phyloP scores from a whole-genome alignment of 2,797 vertebrate species.

The Clamator glandarius region DNA sequence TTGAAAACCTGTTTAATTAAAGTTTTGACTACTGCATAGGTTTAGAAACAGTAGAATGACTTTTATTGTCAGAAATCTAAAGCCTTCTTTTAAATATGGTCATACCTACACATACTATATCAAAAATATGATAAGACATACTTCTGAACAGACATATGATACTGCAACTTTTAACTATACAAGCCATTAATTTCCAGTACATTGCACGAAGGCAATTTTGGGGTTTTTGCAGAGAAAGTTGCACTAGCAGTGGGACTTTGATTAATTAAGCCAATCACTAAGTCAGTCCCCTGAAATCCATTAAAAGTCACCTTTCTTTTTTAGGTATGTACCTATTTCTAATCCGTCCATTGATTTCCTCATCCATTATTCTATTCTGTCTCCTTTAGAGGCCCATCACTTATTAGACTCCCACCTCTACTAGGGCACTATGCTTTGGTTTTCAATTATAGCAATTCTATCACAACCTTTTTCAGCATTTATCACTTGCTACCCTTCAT shows the following conservation, averaged over 20 bases:
- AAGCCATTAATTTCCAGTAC: background rate
- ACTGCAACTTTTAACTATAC: background rate
- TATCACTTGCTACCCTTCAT: constrained; percentile 55
- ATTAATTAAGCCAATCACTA: constrained; percentile 60
- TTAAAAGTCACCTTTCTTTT: constrained; percentile 60
- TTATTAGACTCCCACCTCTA: constrained; percentile 56
- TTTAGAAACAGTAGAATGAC: constrained; percentile 72
- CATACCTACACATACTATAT: constrained; percentile 7
- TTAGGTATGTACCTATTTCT: constrained; percentile 12
- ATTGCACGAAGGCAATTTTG: background rate
- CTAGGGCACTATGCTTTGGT: constrained; percentile 49
- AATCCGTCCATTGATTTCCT: constrained; percentile 52
- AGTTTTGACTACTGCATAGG: constrained; percentile 75
- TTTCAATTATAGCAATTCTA: constrained; percentile 56
- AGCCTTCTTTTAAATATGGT: constrained; percentile 59
- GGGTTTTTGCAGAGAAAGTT: constrained; percentile 33
- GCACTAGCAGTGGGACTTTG: constrained; percentile 20
- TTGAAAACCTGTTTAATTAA: constrained; percentile 79
- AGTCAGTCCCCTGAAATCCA: constrained; percentile 28
- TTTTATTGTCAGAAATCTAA: constrained; percentile 70
- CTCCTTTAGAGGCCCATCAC: constrained; percentile 42
- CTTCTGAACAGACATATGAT: background rate
- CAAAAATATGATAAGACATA: background rate
- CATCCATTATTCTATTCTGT: constrained; percentile 40
- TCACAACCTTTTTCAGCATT: constrained; percentile 52